Percentiles rank a stretch among this genome's conserved stretches.
Conservation (phyloP, 1,140 invertebrate species). For the Drosophila triauraria region DNA sequence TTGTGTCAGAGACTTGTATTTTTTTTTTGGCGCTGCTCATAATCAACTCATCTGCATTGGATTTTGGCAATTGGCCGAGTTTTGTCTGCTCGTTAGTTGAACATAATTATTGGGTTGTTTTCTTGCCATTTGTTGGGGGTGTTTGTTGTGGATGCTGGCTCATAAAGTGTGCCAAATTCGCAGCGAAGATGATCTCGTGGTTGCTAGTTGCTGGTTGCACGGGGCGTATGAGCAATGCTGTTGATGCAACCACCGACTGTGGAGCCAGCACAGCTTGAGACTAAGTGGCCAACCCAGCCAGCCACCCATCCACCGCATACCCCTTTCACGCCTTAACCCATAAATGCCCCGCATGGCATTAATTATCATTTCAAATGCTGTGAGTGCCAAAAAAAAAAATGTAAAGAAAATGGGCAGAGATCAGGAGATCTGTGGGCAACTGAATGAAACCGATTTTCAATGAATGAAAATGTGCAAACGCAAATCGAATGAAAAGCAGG, state of each 20-base stretch:
- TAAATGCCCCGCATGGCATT: conserved; percentile 69
- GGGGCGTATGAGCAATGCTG: conserved; percentile 74
- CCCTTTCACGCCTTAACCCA: conserved; percentile 60
- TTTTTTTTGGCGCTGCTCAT: conserved; percentile 44
- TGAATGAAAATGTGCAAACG: conserved; percentile 64
- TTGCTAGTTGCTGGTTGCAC: conserved; percentile 51
- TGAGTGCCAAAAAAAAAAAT: conserved; percentile 69
- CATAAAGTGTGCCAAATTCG: conserved; percentile 75
- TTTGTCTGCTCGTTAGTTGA: conserved; percentile 72
- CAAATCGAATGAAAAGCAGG: conserved; percentile 61
- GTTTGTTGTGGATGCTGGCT: conserved; percentile 34
- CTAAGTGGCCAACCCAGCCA: conserved; percentile 63
- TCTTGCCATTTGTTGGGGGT: conserved; percentile 50
- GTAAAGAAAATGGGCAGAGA: conserved; percentile 4
- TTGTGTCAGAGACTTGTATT: conserved; percentile 40
- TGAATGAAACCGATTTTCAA: conserved; percentile 72
- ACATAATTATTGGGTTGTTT: conserved; percentile 46
- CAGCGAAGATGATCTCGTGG: conserved; percentile 31
- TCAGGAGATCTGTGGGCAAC: conserved; percentile 23
- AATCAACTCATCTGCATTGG: conserved; percentile 77
- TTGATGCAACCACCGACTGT: conserved; percentile 73
- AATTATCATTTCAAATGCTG: conserved; percentile 80
- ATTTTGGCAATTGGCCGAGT: conserved; percentile 79
- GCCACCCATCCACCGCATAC: not conserved
- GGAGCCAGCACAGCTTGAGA: conserved; percentile 72